A percentile compares a stretch with the other conserved stretches of the same genome.
These are phyloP conservation scores for Loriculus beryllinus DNA, from an alignment of 2,797 vertebrate species.

Conservation along the genomic window DNA sequence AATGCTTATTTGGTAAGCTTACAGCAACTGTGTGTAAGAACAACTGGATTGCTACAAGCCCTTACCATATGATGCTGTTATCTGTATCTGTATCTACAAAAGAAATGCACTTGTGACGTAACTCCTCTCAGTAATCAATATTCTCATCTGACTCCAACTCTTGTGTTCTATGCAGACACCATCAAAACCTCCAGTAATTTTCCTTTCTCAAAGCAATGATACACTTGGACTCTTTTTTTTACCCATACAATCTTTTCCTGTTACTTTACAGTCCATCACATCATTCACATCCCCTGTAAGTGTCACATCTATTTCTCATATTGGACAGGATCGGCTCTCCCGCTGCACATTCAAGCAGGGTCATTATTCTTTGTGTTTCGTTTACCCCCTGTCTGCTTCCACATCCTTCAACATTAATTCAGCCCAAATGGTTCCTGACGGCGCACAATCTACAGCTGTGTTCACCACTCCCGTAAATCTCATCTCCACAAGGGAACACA, in stretches of 20 bases:
- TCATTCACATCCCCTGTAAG: background rate
- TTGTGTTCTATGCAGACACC: background rate
- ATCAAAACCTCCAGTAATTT: background rate
- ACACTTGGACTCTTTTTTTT: fast-evolving
- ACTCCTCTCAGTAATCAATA: background rate
- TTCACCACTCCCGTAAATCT: background rate
- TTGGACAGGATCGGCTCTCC: background rate
- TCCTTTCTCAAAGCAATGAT: background rate
- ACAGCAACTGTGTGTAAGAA: background rate
- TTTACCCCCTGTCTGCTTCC: background rate
- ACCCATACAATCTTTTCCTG: background rate
- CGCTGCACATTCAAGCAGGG: background rate
- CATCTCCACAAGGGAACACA: background rate
- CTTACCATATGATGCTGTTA: background rate
- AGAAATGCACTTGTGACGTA: background rate
- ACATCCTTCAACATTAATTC: background rate
- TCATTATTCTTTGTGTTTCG: fast-evolving
- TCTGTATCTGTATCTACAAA: background rate
- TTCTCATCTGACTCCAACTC: background rate
- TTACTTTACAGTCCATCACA: background rate
- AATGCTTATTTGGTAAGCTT: background rate
- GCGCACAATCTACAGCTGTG: background rate
- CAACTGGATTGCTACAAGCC: fast-evolving
- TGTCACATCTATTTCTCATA: background rate
- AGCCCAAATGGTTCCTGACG: background rate